A percentile compares a stretch with the other conserved stretches of the same genome.
Evolutionary conservation across 2,888 invertebrate species (phyloP).

Genomic region (Sphecodes monilicornis): DNA sequence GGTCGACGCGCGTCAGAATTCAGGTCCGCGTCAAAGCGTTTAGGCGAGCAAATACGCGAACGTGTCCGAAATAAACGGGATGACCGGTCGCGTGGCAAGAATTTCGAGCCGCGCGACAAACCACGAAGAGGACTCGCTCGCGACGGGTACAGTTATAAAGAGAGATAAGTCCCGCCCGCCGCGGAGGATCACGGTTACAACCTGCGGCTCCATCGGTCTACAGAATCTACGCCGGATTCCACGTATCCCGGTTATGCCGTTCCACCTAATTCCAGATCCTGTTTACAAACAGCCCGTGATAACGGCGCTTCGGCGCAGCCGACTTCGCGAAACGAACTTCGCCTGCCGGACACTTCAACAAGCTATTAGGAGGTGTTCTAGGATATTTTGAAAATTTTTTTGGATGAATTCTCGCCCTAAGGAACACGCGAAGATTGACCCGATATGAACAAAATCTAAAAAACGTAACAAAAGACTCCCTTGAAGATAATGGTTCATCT

Average conservation of each 20-base stretch:
- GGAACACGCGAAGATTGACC: no score
- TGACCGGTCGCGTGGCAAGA: slow-evolving; percentile 16
- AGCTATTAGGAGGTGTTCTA: neutral
- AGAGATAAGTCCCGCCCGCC: slow-evolving; percentile 65
- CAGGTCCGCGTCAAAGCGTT: neutral
- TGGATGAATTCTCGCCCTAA: no score
- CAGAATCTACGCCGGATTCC: slow-evolving; percentile 67
- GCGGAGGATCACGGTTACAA: slow-evolving; percentile 69
- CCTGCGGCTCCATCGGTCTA: slow-evolving; percentile 66
- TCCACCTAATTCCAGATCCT: slow-evolving; percentile 68
- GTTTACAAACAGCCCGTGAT: slow-evolving; percentile 63
- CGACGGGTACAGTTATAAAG: neutral
- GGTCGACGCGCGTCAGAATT: neutral
- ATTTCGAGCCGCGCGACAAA: slow-evolving; percentile 45
- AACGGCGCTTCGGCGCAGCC: slow-evolving; percentile 22
- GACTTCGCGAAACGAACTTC: neutral
- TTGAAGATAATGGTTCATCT: no score
- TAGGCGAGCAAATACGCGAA: neutral
- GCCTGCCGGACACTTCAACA: neutral
- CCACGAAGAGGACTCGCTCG: slow-evolving; percentile 2
- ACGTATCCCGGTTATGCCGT: slow-evolving; percentile 64
- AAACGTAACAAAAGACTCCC: no score
- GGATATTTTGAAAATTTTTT: no score
- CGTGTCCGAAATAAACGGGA: slow-evolving; percentile 11
- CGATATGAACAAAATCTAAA: no score